phyloP scores from a whole-genome alignment of 2,113 vertebrate genomes.

The Notiomystis cincta region DNA sequence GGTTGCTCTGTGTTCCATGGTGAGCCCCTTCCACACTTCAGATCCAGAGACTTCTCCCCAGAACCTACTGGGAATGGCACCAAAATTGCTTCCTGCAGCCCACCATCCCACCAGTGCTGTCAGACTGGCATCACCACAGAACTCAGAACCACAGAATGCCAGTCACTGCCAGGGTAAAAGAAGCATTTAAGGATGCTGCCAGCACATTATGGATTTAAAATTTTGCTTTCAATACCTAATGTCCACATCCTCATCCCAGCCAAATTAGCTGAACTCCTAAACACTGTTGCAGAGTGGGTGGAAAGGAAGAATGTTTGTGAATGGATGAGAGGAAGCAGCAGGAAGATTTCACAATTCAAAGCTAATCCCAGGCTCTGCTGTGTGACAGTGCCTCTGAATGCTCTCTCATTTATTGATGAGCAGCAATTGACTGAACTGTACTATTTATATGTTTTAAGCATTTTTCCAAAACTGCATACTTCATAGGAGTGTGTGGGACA shows the following conservation, averaged over 20 bases:
- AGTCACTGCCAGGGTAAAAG: not conserved
- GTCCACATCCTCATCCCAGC: not conserved
- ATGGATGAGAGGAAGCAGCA: not conserved
- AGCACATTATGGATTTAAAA: not conserved
- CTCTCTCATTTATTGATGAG: not conserved
- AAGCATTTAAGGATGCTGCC: accelerated
- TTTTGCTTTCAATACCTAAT: not conserved
- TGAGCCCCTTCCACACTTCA: not conserved
- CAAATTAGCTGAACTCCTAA: not conserved
- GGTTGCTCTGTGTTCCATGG: not conserved
- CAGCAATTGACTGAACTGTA: not conserved
- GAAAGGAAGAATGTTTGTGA: not conserved
- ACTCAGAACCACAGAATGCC: too few relatives aligned
- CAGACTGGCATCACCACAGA: not conserved
- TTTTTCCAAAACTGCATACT: not conserved
- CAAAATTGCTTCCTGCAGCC: not conserved
- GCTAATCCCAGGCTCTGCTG: not conserved
- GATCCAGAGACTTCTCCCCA: not conserved
- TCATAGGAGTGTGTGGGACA: not conserved
- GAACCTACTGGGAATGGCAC: not conserved
- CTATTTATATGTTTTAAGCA: not conserved
- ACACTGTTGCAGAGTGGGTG: not conserved
- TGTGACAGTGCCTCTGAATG: not conserved
- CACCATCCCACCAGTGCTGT: not conserved
- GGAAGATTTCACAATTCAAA: not conserved